These are phyloP conservation scores for Drosophila formosana DNA, from an alignment of 2,888 invertebrate genomes.

Conservation along the genomic window DNA sequence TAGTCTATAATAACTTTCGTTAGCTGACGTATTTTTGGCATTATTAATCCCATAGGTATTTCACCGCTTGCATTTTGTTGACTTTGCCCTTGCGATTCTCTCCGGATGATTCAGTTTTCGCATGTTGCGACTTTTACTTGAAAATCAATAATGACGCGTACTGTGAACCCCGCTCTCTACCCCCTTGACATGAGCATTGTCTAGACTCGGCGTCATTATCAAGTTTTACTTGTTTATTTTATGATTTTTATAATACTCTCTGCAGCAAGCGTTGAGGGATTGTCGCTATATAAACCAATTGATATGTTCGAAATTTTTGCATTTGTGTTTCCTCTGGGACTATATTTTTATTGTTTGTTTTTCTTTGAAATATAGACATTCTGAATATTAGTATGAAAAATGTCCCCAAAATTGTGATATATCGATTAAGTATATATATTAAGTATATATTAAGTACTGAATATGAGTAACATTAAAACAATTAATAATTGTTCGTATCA, in stretches of 20 bases:
- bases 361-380: too few species aligned
- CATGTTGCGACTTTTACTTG: conserved; percentile 20
- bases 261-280: background rate
- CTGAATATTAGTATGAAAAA: too few species aligned
- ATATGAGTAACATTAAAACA: too few species aligned
- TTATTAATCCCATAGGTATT: background rate
- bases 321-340: background rate
- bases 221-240: background rate
- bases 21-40: background rate
- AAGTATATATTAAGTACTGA: too few species aligned
- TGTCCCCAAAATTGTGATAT: too few species aligned
- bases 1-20: background rate
- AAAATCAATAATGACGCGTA: conserved; percentile 24
- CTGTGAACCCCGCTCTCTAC: background rate
- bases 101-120: conserved; percentile 35
- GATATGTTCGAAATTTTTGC: background rate
- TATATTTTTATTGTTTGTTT: too few species aligned
- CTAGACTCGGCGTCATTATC: conserved; percentile 15
- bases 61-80: background rate
- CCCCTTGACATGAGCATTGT: conserved; percentile 1
- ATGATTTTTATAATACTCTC: background rate
- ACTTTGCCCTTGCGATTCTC: background rate
- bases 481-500: too few species aligned
- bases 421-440: too few species aligned
- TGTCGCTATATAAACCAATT: background rate